These are phyloP conservation scores for Myotis yumanensis DNA, from an alignment of 2,113 vertebrate species.

Conservation along the genomic window DNA sequence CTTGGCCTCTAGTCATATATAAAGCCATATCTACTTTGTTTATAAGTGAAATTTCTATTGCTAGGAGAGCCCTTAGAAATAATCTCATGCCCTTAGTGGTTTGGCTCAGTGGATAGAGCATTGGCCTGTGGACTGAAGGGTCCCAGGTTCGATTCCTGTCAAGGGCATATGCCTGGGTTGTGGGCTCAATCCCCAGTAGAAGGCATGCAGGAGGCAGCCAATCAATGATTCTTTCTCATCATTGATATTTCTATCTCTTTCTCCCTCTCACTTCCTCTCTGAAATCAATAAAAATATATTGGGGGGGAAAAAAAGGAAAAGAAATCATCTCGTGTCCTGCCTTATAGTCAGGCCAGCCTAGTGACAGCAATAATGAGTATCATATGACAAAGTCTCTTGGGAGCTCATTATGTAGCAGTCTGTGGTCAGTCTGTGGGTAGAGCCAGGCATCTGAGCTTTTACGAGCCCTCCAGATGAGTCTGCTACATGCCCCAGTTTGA, in stretches of 20 bases:
- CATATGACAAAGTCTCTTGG: neutral
- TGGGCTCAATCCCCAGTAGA: too few relatives aligned
- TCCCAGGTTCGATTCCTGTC: too few relatives aligned
- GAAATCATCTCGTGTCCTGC: neutral
- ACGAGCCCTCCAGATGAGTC: neutral
- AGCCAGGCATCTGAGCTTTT: neutral
- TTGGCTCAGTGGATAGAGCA: too few relatives aligned
- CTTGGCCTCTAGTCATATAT: too few relatives aligned
- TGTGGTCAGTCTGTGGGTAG: neutral
- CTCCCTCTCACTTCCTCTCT: too few relatives aligned
- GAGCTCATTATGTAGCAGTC: neutral
- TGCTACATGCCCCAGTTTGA: neutral
- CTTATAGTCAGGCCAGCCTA: neutral
- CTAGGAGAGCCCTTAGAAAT: conserved; percentile 11
- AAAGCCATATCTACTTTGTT: neutral
- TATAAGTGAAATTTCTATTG: conserved; percentile 2
- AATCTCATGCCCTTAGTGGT: neutral
- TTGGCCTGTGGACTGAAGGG: too few relatives aligned
- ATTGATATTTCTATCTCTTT: too few relatives aligned
- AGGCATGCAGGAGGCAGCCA: too few relatives aligned
- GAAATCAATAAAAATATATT: too few relatives aligned
- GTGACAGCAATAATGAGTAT: neutral
- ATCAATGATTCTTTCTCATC: too few relatives aligned
- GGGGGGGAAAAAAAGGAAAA: too few relatives aligned
- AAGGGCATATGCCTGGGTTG: too few relatives aligned